A percentile compares a stretch with the other conserved stretches of the same genome.
Conservation (phyloP, 2,888 invertebrate species). For the Aleiodes leptofemur region DNA sequence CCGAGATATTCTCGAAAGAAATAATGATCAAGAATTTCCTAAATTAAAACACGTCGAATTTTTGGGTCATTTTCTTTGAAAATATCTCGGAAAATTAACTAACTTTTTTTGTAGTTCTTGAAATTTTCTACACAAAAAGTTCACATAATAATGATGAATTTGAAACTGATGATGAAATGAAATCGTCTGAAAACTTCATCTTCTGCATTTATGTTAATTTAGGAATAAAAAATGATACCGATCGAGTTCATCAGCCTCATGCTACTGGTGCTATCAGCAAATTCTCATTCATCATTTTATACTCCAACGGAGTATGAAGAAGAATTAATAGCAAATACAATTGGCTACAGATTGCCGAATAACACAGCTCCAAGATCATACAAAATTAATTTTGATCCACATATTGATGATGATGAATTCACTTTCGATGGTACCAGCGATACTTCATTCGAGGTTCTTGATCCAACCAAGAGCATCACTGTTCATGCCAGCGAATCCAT, state of each 20-base stretch:
- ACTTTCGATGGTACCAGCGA: constrained; percentile 56
- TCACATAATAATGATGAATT: too few species aligned
- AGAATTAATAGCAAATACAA: constrained; percentile 5
- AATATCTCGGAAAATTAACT: too few species aligned
- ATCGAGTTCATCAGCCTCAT: constrained; percentile 83
- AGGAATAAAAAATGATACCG: constrained; percentile 79
- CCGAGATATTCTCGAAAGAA: too few species aligned
- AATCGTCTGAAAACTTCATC: too few species aligned
- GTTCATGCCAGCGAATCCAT: constrained; percentile 48
- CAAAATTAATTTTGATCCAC: constrained; percentile 76
- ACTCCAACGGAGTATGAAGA: background rate
- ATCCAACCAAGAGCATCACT: constrained; percentile 44
- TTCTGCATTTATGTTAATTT: too few species aligned
- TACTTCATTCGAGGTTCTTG: constrained; percentile 53
- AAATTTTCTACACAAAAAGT: too few species aligned
- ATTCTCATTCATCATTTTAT: background rate
- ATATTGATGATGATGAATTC: constrained; percentile 72
- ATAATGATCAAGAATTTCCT: too few species aligned
- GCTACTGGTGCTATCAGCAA: constrained; percentile 10
- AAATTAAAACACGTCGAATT: too few species aligned
- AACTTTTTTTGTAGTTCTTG: too few species aligned
- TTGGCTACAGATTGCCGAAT: constrained; percentile 76
- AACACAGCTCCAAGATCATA: constrained; percentile 77
- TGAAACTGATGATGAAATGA: too few species aligned
- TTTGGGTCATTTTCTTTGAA: too few species aligned